Conservation (phyloP, 2,797 vertebrate genomes). For the Morelia viridis region DNA sequence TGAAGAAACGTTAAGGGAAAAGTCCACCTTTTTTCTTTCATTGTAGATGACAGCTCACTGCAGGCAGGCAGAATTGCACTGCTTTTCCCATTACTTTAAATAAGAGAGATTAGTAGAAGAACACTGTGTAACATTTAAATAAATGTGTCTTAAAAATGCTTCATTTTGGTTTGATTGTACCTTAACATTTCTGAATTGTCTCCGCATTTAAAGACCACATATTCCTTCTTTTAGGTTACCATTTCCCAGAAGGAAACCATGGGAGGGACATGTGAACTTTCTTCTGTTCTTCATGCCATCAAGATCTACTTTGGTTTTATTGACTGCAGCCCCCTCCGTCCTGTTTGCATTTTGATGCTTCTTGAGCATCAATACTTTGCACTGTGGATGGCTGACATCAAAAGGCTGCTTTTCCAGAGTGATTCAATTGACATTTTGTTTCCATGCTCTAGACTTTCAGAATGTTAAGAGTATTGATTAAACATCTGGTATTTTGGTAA, state of each 20-base stretch:
- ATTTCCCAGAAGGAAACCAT: slow-evolving; percentile 20
- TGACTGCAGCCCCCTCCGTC: slow-evolving; percentile 45
- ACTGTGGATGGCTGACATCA: slow-evolving; percentile 55
- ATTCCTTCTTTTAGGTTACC: neutral
- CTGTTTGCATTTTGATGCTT: slow-evolving; percentile 54
- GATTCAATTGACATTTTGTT: slow-evolving; percentile 62
- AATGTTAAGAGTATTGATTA: slow-evolving; percentile 71
- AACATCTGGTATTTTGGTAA: slow-evolving; percentile 71
- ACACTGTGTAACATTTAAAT: neutral
- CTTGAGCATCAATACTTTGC: slow-evolving; percentile 54
- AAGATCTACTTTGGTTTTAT: slow-evolving; percentile 48
- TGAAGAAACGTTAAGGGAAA: neutral
- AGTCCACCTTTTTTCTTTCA: neutral
- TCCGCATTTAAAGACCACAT: neutral
- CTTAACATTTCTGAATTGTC: neutral
- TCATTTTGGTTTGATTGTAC: neutral
- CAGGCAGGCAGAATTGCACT: neutral
- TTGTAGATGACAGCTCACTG: neutral
- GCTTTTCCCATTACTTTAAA: neutral
- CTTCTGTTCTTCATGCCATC: slow-evolving; percentile 34
- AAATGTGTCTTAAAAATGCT: neutral
- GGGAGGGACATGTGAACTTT: neutral
- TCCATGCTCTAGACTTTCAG: slow-evolving; percentile 65
- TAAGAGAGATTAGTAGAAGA: neutral
- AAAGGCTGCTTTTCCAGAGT: slow-evolving; percentile 55